Percentiles rank a stretch among this genome's conserved stretches.
Evolutionary conservation across 2,113 vertebrate species (phyloP).

Genomic region (Paralichthys olivaceus): DNA sequence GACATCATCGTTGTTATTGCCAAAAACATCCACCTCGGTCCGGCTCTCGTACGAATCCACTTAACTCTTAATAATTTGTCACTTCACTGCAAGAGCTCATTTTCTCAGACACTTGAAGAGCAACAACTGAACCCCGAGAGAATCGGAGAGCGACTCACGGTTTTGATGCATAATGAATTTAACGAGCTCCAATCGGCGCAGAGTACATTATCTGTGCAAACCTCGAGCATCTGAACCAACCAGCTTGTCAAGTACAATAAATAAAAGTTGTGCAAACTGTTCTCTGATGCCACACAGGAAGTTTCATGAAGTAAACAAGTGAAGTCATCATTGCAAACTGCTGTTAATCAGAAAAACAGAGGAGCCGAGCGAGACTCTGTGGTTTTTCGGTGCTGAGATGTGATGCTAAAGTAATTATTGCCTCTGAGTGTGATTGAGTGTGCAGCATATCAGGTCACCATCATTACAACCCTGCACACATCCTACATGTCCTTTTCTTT

Average conservation of each 20-base stretch:
- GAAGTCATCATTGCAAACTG: constrained; percentile 13
- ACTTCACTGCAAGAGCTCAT: neutral
- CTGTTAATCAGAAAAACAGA: constrained; percentile 17
- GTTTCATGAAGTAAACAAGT: no score
- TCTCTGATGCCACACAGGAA: neutral
- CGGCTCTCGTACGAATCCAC: no score
- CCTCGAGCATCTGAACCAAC: constrained; percentile 24
- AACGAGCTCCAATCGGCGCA: constrained; percentile 36
- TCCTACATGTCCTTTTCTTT: constrained; percentile 24
- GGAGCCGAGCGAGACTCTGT: neutral
- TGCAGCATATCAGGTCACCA: neutral
- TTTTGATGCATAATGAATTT: constrained; percentile 36
- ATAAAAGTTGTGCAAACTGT: constrained; percentile 20
- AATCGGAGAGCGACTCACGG: neutral
- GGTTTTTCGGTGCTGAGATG: neutral
- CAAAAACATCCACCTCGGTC: no score
- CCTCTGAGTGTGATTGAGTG: no score
- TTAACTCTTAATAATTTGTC: no score
- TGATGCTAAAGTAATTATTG: neutral
- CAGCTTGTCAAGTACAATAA: constrained; percentile 25
- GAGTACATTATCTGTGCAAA: constrained; percentile 21
- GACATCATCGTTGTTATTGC: no score
- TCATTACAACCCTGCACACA: constrained; percentile 27
- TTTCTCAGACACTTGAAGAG: constrained; percentile 5
- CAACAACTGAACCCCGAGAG: neutral